Evolutionary conservation across 35 echinoderm and acorn worm genomes (phyloP), one percentile per base, ranked within the genome.

Genomic region (Ophiothrix spiculata): DNA sequence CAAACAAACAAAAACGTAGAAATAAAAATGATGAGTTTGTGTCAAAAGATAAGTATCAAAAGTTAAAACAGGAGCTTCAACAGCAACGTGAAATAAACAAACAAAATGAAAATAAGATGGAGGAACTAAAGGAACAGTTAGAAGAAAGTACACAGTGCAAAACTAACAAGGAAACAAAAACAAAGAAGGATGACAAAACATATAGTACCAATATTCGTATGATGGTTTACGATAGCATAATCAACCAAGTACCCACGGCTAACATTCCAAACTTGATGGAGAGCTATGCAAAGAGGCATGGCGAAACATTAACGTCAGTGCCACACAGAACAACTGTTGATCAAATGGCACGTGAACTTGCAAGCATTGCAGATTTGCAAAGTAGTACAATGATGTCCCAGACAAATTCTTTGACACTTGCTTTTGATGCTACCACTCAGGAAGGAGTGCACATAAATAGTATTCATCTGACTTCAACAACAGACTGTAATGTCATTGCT

Each of bases 291-390:
- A 33, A 35, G 36, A 34, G 76, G 36, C 12, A 3, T 15, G 38
- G 38, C 6, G 11, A 8, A 36, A 25, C 6, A 15, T 34, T 78
- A 36, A 36, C 4, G 4, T 8, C 3, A 78, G 32, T 78, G 1
- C 76, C 76, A 78, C 16, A 78, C 32, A 34, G 76, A 25, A 78
- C 76, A 12, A 78, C 76, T 21, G 76, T 78, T 36, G 76, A 78
- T 21, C 16, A 78, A 36, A 78, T 78, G 76, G 76, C 76, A 1
- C 13, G 76, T 4, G 76, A 78, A 36, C 36, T 78, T 4, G 76
- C 12, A 21, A 1, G 1, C 1, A 35, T 78, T 34, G 76, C 13
- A 34, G 76, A 78, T 34, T 25, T 78, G 12, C 32, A 78, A 78
- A 1, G 17, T 15, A 34, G 3, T 36, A 34, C 32, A 78, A 36